These are phyloP conservation scores for Anguilla anguilla DNA, from an alignment of 2,797 vertebrate genomes.

Conservation along the genomic window DNA sequence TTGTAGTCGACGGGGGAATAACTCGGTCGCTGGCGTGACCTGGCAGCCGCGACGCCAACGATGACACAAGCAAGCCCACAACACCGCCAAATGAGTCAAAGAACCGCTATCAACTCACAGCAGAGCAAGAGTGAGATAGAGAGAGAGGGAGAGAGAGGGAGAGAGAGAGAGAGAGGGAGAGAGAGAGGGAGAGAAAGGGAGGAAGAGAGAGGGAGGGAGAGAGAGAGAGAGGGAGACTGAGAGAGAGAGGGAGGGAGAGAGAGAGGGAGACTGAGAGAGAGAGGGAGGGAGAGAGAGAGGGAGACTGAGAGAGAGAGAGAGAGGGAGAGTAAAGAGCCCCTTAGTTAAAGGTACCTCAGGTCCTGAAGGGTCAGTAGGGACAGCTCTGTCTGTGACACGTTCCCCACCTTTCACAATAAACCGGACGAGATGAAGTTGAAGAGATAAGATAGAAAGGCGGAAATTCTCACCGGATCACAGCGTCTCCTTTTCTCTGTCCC, in stretches of 20 bases:
- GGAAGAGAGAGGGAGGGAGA: neutral
- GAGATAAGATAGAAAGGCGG: constrained; percentile 13
- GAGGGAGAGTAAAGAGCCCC: neutral
- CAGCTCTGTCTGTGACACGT: neutral
- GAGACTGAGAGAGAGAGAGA: neutral
- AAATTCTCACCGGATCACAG: neutral
- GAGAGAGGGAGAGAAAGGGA: neutral
- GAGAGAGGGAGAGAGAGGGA: neutral
- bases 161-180: neutral
- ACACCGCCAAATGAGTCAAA: neutral
- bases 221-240: too few relatives aligned
- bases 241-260: neutral
- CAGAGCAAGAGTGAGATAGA: neutral
- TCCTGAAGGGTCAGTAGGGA: constrained; percentile 43
- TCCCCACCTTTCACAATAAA: neutral
- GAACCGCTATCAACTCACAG: neutral
- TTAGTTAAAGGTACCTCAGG: neutral
- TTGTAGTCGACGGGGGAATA: neutral
- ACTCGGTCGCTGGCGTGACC: neutral
- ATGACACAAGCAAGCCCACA: neutral
- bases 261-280: neutral
- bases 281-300: neutral
- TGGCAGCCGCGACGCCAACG: too few relatives aligned
- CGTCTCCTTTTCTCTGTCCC: neutral
- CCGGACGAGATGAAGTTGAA: neutral